Base-by-base conservation (phyloP, 2,888 invertebrate genomes). In the Balanococcus diminutus region DNA sequence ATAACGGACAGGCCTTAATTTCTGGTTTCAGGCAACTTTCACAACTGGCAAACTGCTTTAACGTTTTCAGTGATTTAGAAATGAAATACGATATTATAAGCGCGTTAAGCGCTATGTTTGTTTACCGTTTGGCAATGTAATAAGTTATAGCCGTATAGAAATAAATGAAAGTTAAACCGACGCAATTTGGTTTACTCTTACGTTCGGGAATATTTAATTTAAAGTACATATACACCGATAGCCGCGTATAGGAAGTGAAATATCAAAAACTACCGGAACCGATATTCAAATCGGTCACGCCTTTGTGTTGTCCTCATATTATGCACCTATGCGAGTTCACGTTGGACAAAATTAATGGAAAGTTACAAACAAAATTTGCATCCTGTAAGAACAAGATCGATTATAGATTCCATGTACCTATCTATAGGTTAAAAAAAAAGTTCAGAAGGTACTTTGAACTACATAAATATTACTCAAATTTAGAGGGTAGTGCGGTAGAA, bases 251-350 rank as follows among this genome's bases (percentile, higher is more conserved):
- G 75, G 75, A 79, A 79, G 36, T 79, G 75, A 36, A 79, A 79
- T 79, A 36, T 79, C 36, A 11, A 79, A 36, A 36, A 28, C 36
- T 79, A 79, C 75, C 32, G 75, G 75, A 79, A 79, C 75, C 75
- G 32, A 79, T 32, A 22, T 25, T 25, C 16, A 16, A 67, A 67
- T 67, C n/a, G 25, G 28, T 67, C 25, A 67, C 28, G 28, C 67
- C 28, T 67, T 67, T 14, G 67, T 28, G 22, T 56, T 56, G 22
- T 51, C 19, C 5, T 56, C 56, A 56, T n/a, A n/a, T n/a, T n/a
- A n/a, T 56, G 56, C 22, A 22, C 19, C n/a, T 56, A 22, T 67
- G 11, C 46, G 36, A 36, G 36, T 36, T 36, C 36, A 36, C 36
- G 36, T 36, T 46, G 46, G 46, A 46, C 46, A 46, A n/a, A 46